Evolutionary conservation across 92 coral and sea anemone species (phyloP).

Genomic region (Siderastrea siderea): DNA sequence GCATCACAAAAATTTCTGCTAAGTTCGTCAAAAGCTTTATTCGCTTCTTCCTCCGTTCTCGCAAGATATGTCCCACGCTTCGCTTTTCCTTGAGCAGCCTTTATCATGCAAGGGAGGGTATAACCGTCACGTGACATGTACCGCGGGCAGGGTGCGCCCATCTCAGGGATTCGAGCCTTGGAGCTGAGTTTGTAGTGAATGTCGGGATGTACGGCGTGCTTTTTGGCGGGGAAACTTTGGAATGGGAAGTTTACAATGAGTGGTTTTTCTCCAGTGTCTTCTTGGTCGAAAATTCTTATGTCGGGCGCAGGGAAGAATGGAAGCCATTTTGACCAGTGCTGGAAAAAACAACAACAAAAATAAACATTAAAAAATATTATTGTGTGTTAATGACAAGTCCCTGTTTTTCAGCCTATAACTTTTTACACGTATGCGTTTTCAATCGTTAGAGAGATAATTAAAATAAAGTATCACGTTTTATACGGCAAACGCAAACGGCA

Average conservation of each 20-base stretch:
- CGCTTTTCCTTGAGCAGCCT: conserved; percentile 87
- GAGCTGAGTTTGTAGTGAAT: conserved; percentile 83
- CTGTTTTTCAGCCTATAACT: neutral
- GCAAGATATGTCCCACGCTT: conserved; percentile 81
- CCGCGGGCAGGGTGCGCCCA: conserved; percentile 82
- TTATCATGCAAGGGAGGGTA: conserved; percentile 89
- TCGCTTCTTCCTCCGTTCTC: conserved; percentile 69
- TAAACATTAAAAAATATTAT: neutral
- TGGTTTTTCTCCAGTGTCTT: conserved; percentile 67
- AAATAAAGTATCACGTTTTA: no score
- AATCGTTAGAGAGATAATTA: no score
- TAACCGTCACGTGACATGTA: conserved; percentile 81
- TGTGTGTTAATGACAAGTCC: neutral
- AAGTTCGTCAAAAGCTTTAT: conserved; percentile 62
- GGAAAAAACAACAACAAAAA: conserved; percentile 4
- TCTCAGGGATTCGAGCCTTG: conserved; percentile 81
- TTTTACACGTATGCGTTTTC: neutral
- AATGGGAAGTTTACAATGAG: conserved; percentile 79
- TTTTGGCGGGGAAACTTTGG: conserved; percentile 79
- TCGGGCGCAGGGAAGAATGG: conserved; percentile 79
- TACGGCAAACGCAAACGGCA: no score
- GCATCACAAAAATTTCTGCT: conserved; percentile 60
- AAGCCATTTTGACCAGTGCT: conserved; percentile 86
- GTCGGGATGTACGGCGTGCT: conserved; percentile 87
- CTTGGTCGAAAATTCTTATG: conserved; percentile 61